These are phyloP conservation scores for Eilema griseolum DNA, from an alignment of 2,888 invertebrate species.

Conservation along the genomic window DNA sequence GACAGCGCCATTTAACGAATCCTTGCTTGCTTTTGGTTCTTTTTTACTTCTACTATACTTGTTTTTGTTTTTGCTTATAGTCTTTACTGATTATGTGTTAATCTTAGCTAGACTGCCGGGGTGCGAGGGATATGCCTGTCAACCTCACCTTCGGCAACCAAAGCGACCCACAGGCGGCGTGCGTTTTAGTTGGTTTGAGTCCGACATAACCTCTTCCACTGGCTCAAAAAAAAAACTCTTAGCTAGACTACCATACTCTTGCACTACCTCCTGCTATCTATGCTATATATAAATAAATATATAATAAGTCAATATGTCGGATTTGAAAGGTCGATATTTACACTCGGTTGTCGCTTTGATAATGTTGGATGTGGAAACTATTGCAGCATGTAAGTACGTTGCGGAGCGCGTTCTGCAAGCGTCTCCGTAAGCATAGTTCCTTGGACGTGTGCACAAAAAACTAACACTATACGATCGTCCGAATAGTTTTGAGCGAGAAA, in stretches of 20 bases:
- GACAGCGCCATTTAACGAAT: too few species aligned
- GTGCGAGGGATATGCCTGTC: too few species aligned
- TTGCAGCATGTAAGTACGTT: background rate
- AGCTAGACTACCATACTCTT: background rate
- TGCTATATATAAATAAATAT: background rate
- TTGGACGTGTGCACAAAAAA: background rate
- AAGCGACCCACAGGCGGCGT: too few species aligned
- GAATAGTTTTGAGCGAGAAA: background rate
- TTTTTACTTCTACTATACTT: too few species aligned
- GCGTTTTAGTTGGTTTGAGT: too few species aligned
- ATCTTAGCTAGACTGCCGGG: background rate
- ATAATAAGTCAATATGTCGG: background rate
- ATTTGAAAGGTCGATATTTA: background rate
- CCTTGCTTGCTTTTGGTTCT: too few species aligned
- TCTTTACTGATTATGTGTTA: too few species aligned
- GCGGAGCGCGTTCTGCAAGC: background rate
- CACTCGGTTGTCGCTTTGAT: background rate
- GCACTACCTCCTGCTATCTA: background rate
- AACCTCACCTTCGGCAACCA: too few species aligned
- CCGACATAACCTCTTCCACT: too few species aligned
- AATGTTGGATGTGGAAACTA: background rate
- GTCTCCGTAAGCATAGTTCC: too few species aligned
- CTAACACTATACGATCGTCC: background rate
- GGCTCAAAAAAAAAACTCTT: too few species aligned
- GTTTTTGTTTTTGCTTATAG: too few species aligned